Percentiles rank a stretch among this genome's conserved stretches.
Conservation (phyloP, 92 coral and sea anemone species). For the Virgularia gustaviana region DNA sequence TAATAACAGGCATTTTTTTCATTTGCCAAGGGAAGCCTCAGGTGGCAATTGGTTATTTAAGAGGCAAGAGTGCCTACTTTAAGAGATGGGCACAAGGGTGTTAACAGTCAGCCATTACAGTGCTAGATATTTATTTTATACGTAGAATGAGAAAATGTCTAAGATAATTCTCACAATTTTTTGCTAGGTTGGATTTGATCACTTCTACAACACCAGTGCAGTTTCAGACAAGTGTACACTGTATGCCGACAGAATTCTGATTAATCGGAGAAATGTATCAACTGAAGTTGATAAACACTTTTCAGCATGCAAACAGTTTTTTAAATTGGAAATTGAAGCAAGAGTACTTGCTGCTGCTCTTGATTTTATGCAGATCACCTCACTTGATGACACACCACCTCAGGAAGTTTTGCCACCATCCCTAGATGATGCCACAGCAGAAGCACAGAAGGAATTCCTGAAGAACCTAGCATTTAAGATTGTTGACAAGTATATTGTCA, state of each 20-base stretch:
- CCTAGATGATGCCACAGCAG: neutral
- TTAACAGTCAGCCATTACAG: too few relatives aligned
- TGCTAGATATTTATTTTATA: too few relatives aligned
- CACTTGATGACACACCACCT: conserved; percentile 28
- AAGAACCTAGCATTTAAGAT: conserved; percentile 10
- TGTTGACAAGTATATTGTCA: conserved; percentile 13
- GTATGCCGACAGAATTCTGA: conserved; percentile 21
- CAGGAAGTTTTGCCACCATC: conserved; percentile 1
- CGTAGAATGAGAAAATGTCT: too few relatives aligned
- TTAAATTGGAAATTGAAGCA: conserved; percentile 34
- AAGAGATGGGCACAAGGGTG: too few relatives aligned
- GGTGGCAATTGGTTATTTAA: too few relatives aligned
- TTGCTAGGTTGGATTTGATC: conserved; percentile 9
- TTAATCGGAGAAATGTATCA: conserved; percentile 45
- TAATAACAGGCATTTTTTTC: too few relatives aligned
- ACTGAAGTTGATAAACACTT: conserved; percentile 24
- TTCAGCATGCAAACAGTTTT: conserved; percentile 39
- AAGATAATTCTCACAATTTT: too few relatives aligned
- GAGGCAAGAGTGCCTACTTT: too few relatives aligned
- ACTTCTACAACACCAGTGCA: conserved; percentile 18
- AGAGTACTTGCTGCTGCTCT: conserved; percentile 43
- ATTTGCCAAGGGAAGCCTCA: too few relatives aligned
- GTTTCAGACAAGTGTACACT: conserved; percentile 41
- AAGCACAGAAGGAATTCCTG: neutral
- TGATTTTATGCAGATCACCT: conserved; percentile 19